Base-by-base conservation (phyloP, 2,113 vertebrate genomes). In the Natator depressus region DNA sequence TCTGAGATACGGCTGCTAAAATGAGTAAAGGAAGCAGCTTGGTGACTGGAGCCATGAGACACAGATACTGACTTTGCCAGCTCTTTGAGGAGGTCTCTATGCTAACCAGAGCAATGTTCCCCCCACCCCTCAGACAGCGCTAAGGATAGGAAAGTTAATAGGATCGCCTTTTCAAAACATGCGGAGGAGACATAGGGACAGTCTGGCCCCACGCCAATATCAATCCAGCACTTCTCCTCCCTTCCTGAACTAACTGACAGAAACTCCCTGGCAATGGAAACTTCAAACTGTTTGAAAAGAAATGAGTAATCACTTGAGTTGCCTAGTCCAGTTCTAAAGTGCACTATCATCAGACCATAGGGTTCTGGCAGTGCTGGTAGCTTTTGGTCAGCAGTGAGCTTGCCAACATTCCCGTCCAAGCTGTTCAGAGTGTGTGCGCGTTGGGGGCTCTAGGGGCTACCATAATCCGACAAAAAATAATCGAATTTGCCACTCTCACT, bases 141-240 rank as follows among this genome's bases (percentile, higher is more conserved):
- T 83, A 78, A 75, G 35, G 10, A 5, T 2, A 0, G 22, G 6
- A 0, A 5, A 8, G 0, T 8, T 27, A 49, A 72, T 47, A 84
- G 55, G 76, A 42, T 4, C 13, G 65, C 27, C 50, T 54, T 27
- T 89, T 12, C 75, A 20, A 27, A 91, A 49, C 0, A 0, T 82
- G 5, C 20, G 17, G 69, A 82, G 38, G 55, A 84, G 50, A 92
- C 38, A 81, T 0, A 11, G 53, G 54, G 42, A 84, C 72, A 84
- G 50, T 46, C 85, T 53, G 1, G 51, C 3, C 12, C 0, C 0
- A 59, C 72, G 84, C 78, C 57, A 49, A 12, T 0, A 0, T 3
- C 38, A 27, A 86, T 20, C 57, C 0, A 1, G 4, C 80, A 38
- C 29, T 65, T 95, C n/a, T 29, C 17, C 69, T 57, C 59, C 29